Conservation (phyloP, 2,797 vertebrate species). For the Pelodytes ibericus region DNA sequence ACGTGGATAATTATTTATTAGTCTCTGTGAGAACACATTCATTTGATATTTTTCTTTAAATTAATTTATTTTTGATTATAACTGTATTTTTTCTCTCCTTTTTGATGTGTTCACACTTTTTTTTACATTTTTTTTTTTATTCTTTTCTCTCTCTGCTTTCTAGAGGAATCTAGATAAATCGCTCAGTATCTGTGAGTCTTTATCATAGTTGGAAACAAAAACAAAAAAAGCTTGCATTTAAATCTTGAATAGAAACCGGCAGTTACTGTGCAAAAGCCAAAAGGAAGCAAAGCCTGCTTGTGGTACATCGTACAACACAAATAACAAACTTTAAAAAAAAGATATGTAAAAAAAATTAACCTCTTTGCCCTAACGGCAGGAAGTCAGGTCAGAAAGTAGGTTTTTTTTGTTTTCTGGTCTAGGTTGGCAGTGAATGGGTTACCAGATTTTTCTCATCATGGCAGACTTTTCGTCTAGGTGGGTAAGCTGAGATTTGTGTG, state of each 20-base stretch:
- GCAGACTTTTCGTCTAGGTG: neutral
- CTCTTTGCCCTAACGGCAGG: neutral
- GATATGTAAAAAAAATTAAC: neutral
- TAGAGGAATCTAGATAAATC: too few species aligned
- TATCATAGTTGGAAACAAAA: too few species aligned
- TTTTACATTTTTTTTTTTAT: neutral
- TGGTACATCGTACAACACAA: conserved; percentile 9
- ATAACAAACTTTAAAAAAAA: too few species aligned
- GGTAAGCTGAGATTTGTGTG: neutral
- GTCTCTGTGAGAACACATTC: neutral
- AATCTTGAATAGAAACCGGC: too few species aligned
- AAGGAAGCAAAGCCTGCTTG: conserved; percentile 37
- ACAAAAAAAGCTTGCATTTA: too few species aligned
- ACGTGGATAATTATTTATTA: neutral
- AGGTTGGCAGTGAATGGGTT: neutral
- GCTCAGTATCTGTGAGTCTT: too few species aligned
- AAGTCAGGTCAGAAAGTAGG: too few species aligned
- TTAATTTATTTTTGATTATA: neutral
- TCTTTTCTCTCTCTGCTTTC: too few species aligned
- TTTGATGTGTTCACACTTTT: too few species aligned
- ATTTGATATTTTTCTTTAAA: neutral
- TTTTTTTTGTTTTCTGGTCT: neutral
- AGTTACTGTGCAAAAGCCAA: neutral
- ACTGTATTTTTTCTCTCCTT: neutral
- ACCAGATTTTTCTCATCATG: neutral